Percentiles rank a stretch among this genome's conserved stretches.
Conservation (phyloP, 2,113 vertebrate genomes). For the Alligator sinensis region DNA sequence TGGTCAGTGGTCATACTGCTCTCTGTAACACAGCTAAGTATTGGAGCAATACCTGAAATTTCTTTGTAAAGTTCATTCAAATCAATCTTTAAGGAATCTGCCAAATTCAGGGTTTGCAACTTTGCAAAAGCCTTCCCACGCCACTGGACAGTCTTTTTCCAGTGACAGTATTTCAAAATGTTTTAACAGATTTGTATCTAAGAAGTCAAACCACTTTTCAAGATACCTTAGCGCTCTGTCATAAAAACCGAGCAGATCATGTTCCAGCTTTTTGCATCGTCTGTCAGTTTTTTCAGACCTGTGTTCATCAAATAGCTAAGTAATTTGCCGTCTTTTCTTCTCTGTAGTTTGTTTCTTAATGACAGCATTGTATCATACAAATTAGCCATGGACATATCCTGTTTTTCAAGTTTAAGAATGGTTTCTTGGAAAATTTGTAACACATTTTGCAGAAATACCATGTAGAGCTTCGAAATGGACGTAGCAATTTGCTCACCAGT, state of each 20-base stretch:
- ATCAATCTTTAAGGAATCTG: not conserved
- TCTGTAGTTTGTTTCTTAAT: not conserved
- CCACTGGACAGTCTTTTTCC: not conserved
- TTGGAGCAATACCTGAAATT: not conserved
- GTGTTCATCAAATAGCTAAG: not conserved
- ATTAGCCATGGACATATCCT: not conserved
- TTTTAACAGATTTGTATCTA: not conserved
- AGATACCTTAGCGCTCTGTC: not conserved
- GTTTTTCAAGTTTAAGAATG: not conserved
- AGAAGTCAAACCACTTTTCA: not conserved
- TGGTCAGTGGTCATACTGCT: not conserved
- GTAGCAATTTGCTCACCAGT: not conserved
- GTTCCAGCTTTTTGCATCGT: not conserved
- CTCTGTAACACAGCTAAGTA: not conserved
- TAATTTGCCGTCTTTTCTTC: not conserved
- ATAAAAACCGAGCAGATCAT: not conserved
- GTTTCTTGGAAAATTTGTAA: not conserved
- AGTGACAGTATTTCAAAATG: not conserved
- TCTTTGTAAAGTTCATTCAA: not conserved
- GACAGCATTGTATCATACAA: not conserved
- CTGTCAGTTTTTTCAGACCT: not conserved
- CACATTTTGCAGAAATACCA: not conserved
- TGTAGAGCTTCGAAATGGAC: not conserved
- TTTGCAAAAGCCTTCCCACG: not conserved
- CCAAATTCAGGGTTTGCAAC: not conserved